phyloP scores from a whole-genome alignment of 2,888 invertebrate genomes.

The Amiota mariae region DNA sequence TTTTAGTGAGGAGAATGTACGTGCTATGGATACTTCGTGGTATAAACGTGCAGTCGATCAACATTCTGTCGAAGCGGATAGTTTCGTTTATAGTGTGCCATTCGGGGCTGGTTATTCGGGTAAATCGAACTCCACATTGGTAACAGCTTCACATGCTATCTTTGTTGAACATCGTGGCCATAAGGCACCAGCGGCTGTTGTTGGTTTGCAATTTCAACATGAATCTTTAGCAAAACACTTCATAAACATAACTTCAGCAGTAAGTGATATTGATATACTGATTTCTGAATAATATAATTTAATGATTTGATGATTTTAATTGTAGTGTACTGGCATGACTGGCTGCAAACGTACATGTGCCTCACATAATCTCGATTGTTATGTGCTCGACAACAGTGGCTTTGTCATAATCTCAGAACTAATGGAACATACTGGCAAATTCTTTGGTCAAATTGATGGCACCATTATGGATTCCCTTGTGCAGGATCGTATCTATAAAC shows the following conservation, averaged over 20 bases:
- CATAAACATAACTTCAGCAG: conserved; percentile 90
- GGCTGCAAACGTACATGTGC: conserved; percentile 89
- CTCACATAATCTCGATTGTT: conserved; percentile 91
- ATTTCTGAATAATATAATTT: background rate
- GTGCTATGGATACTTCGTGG: conserved; percentile 92
- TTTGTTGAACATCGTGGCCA: conserved; percentile 89
- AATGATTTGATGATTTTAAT: background rate
- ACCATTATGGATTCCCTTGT: conserved; percentile 95
- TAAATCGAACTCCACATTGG: conserved; percentile 78
- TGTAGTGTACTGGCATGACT: conserved; percentile 79
- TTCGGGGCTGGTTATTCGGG: conserved; percentile 73
- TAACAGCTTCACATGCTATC: conserved; percentile 93
- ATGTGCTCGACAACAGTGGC: conserved; percentile 94
- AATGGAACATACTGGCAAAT: conserved; percentile 88
- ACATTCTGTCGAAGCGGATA: conserved; percentile 87
- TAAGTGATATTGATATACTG: conserved; percentile 71
- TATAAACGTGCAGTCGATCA: conserved; percentile 93
- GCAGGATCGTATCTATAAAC: conserved; percentile 91
- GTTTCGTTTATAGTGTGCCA: conserved; percentile 88
- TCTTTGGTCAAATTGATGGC: conserved; percentile 95
- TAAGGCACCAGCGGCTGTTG: conserved; percentile 91
- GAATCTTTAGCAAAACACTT: conserved; percentile 88
- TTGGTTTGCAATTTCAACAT: conserved; percentile 91
- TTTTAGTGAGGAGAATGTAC: conserved; percentile 85
- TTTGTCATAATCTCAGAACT: conserved; percentile 94